These are phyloP conservation scores for Meganola albula DNA, from an alignment of 2,888 invertebrate genomes.

Conservation along the genomic window DNA sequence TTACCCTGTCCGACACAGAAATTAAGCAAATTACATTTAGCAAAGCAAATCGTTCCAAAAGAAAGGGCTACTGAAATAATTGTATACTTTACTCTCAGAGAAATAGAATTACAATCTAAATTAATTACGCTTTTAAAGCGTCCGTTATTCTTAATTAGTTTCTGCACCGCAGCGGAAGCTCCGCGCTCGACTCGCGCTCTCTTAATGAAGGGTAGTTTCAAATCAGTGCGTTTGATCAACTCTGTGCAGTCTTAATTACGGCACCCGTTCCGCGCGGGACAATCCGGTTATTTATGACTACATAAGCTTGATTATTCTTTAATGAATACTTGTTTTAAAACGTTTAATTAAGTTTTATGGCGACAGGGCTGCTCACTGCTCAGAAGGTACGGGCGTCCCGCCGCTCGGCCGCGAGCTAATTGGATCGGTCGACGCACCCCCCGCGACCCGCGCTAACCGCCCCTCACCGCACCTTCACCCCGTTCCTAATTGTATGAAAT, in stretches of 20 bases:
- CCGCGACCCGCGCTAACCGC: constrained; percentile 39
- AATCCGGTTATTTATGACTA: constrained; percentile 79
- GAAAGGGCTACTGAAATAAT: constrained; percentile 77
- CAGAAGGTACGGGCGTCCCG: constrained; percentile 68
- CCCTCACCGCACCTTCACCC: constrained; percentile 40
- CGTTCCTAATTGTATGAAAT: constrained; percentile 76
- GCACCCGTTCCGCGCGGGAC: constrained; percentile 75
- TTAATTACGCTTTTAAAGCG: constrained; percentile 78
- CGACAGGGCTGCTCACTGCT: constrained; percentile 70
- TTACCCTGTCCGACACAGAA: constrained; percentile 65
- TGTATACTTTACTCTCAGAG: constrained; percentile 75
- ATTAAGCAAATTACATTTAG: constrained; percentile 72
- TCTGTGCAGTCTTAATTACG: constrained; percentile 78
- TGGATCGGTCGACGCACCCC: constrained; percentile 75
- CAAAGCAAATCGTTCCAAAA: constrained; percentile 72
- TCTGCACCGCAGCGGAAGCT: constrained; percentile 77
- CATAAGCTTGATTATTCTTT: constrained; percentile 80
- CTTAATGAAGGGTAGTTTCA: constrained; percentile 77
- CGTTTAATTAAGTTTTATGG: constrained; percentile 80
- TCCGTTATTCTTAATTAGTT: constrained; percentile 79
- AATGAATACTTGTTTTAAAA: constrained; percentile 80
- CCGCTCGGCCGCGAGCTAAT: constrained; percentile 75
- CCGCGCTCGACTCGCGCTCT: constrained; percentile 62
- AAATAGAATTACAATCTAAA: constrained; percentile 79
- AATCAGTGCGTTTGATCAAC: constrained; percentile 79